Evolutionary conservation across 2,113 vertebrate species (phyloP).

Genomic region (Aepyceros melampus): DNA sequence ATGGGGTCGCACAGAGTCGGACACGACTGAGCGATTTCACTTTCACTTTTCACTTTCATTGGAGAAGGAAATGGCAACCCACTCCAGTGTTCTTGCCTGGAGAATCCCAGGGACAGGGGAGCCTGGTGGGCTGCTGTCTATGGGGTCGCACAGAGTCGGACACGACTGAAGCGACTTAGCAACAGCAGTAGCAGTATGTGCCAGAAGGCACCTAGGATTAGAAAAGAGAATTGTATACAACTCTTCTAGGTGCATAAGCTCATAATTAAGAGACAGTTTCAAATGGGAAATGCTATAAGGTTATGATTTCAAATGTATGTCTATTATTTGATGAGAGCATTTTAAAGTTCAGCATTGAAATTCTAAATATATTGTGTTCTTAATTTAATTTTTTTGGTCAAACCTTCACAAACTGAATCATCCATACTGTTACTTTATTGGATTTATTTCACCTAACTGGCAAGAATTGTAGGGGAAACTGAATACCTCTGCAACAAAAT

Average conservation of each 20-base stretch:
- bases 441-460: background rate
- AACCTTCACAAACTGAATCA: background rate
- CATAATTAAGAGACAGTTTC: background rate
- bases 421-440: background rate
- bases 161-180: too few relatives aligned
- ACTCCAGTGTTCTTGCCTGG: too few relatives aligned
- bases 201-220: background rate
- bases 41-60: too few relatives aligned
- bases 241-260: background rate
- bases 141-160: too few relatives aligned
- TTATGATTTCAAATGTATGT: background rate
- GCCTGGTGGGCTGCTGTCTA: too few relatives aligned
- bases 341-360: background rate
- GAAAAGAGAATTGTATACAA: background rate
- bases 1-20: accelerated
- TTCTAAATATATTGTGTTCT: background rate
- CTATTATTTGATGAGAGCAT: background rate
- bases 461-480: background rate
- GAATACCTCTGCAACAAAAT: background rate
- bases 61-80: too few relatives aligned
- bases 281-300: background rate
- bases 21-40: too few relatives aligned
- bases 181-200: background rate
- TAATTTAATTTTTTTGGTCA: background rate
- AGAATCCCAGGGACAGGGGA: too few relatives aligned